Conservation (phyloP, 2,888 invertebrate species). For the Electrophaes corylata region DNA sequence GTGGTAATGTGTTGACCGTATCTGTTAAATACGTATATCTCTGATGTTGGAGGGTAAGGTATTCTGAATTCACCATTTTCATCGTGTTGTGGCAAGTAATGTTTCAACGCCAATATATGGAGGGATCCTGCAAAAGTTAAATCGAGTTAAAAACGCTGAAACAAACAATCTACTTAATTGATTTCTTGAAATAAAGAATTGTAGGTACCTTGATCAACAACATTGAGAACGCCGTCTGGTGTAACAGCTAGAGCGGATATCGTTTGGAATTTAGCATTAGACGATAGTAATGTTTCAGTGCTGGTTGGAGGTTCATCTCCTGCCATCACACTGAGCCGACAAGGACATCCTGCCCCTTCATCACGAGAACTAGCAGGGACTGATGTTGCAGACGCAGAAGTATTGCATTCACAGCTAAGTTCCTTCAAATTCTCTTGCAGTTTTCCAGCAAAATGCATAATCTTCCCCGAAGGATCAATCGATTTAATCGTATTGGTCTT, state of each 20-base stretch:
- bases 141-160: conserved; percentile 26
- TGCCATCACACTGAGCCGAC: conserved; percentile 79
- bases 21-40: conserved; percentile 96
- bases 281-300: conserved; percentile 93
- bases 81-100: conserved; percentile 93
- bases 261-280: conserved; percentile 94
- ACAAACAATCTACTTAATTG: not conserved
- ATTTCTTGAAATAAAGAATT: not conserved
- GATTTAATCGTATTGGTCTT: conserved; percentile 92
- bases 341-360: conserved; percentile 77
- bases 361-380: conserved; percentile 67
- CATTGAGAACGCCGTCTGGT: conserved; percentile 97
- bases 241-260: conserved; percentile 96
- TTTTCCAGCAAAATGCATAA: conserved; percentile 96
- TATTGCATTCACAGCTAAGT: conserved; percentile 85
- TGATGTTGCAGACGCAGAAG: conserved; percentile 82
- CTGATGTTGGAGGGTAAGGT: conserved; percentile 96
- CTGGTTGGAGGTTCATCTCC: conserved; percentile 89
- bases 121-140: conserved; percentile 85
- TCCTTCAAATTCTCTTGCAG: conserved; percentile 86
- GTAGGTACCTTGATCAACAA: conserved; percentile 96
- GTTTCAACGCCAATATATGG: conserved; percentile 93
- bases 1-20: conserved; percentile 98
- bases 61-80: conserved; percentile 96
- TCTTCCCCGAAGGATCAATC: conserved; percentile 94